Conservation (phyloP, 37 sponge, comb jelly and placozoan genomes). For the Aphrocallistes beatrix region DNA sequence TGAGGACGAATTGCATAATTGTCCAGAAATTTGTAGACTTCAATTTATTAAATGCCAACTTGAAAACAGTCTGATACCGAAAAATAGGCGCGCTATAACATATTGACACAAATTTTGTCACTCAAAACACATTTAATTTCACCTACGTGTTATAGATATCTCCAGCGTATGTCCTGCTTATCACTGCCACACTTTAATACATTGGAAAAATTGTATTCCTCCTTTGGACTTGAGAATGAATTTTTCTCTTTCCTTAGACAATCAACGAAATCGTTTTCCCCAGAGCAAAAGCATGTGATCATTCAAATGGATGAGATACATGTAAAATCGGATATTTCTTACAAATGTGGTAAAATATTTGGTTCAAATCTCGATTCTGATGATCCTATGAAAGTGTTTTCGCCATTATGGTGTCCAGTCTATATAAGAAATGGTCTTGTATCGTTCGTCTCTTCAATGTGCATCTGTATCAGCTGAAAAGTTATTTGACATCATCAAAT, state of each 20-base stretch:
- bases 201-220: neutral
- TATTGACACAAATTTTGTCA: neutral
- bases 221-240: neutral
- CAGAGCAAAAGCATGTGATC: too few species aligned
- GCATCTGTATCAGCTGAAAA: neutral
- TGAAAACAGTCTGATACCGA: neutral
- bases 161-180: neutral
- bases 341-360: too few species aligned
- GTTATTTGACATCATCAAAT: neutral
- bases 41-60: constrained; percentile 7
- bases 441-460: neutral
- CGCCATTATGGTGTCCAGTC: neutral
- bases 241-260: neutral
- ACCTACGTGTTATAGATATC: neutral
- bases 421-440: neutral
- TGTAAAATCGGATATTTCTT: constrained; percentile 12
- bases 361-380: too few species aligned
- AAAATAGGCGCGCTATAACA: neutral
- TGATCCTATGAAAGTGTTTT: neutral
- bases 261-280: neutral
- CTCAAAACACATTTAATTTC: constrained; percentile 1
- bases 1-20: neutral
- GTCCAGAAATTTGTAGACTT: constrained; percentile 3
- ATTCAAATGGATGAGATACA: constrained; percentile 2
- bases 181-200: too few species aligned